phyloP scores from a whole-genome alignment of 1,140 invertebrate species.

The Drosophila nannoptera region DNA sequence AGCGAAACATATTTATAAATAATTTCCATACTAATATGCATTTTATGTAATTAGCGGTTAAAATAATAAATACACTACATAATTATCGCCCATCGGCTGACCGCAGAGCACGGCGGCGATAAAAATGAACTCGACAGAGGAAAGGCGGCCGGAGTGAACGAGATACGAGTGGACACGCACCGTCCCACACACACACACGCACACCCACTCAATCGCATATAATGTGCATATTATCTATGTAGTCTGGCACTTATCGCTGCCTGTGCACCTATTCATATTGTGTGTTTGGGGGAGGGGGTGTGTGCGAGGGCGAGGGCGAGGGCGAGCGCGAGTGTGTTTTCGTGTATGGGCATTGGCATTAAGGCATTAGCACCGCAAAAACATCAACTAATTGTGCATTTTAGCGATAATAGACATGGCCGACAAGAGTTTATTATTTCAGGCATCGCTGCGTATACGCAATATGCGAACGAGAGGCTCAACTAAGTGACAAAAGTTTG shows the following conservation, averaged over 20 bases:
- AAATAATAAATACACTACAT: conserved; percentile 77
- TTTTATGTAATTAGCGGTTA: conserved; percentile 78
- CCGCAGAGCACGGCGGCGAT: conserved; percentile 53
- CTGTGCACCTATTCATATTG: conserved; percentile 34
- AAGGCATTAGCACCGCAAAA: conserved; percentile 75
- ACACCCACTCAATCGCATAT: conserved; percentile 11
- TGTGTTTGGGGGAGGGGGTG: conserved; percentile 18
- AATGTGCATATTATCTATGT: conserved; percentile 39
- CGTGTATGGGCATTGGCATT: conserved; percentile 41
- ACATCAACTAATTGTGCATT: conserved; percentile 78
- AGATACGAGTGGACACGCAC: background rate
- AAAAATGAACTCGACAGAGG: conserved; percentile 52
- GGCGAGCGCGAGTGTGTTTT: conserved; percentile 13
- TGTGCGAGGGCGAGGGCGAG: conserved; percentile 16
- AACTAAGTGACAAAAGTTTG: conserved; percentile 65
- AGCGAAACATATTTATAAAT: conserved; percentile 73
- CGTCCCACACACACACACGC: background rate
- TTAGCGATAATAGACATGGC: conserved; percentile 72
- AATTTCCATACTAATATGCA: conserved; percentile 76
- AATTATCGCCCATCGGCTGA: conserved; percentile 72
- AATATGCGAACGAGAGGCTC: conserved; percentile 26
- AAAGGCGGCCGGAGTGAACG: conserved; percentile 11
- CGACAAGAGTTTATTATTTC: conserved; percentile 73
- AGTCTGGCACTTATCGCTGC: conserved; percentile 57
- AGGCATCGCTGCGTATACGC: conserved; percentile 48